Conservation (phyloP, 2,888 invertebrate species). For the Ichneumoninae sp. region DNA sequence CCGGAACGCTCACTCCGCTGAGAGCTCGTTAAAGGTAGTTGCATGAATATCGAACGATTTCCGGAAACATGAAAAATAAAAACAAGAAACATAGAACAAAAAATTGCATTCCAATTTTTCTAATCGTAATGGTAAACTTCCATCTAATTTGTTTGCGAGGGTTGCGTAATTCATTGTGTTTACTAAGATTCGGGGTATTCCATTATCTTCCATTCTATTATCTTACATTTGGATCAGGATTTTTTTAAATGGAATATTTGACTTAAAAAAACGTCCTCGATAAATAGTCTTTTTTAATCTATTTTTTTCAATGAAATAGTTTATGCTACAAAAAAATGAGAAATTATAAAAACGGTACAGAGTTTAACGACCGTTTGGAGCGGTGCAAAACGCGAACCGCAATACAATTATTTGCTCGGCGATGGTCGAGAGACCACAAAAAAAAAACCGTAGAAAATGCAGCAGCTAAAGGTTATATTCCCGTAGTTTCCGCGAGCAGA, state of each 20-base stretch:
- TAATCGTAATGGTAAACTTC: neutral
- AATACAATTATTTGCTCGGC: conserved; percentile 53
- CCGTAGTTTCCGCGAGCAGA: conserved; percentile 51
- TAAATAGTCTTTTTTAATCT: neutral
- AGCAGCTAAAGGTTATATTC: conserved; percentile 27
- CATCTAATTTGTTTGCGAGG: neutral
- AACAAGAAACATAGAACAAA: neutral
- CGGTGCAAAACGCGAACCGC: conserved; percentile 24
- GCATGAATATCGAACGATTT: neutral
- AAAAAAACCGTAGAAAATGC: conserved; percentile 32
- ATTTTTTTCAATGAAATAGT: neutral
- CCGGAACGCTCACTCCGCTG: neutral
- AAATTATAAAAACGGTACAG: conserved; percentile 21
- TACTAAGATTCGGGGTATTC: neutral
- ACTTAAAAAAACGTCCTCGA: neutral
- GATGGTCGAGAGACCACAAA: conserved; percentile 34
- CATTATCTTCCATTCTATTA: no score
- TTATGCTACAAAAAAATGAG: neutral
- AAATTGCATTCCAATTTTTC: neutral
- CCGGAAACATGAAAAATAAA: neutral
- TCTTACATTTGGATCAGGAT: neutral
- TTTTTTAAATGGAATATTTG: neutral
- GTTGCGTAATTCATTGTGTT: neutral
- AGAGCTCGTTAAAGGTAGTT: neutral
- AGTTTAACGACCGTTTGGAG: conserved; percentile 21